A percentile compares a stretch with the other conserved stretches of the same genome.
phyloP scores from a whole-genome alignment of 2,113 vertebrate genomes.

The Ophthalmolycus amberensis region DNA sequence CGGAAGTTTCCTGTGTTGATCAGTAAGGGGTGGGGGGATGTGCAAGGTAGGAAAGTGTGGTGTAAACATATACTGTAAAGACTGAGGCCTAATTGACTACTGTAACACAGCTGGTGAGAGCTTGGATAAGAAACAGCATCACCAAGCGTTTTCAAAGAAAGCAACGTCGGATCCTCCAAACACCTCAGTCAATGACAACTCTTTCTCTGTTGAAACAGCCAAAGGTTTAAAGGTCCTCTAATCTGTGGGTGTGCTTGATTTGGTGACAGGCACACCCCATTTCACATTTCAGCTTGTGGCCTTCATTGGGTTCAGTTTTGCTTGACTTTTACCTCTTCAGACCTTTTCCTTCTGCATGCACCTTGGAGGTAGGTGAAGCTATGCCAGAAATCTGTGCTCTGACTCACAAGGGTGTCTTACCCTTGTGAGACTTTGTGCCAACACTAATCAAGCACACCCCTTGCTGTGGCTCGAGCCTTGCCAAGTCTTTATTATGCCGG shows the following conservation, averaged over 20 bases:
- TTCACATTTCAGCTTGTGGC: neutral
- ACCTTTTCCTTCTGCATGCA: neutral
- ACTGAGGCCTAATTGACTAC: neutral
- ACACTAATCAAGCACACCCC: neutral
- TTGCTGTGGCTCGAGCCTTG: neutral
- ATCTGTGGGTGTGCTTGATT: neutral
- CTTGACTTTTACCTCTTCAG: too few relatives aligned
- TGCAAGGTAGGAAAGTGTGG: neutral
- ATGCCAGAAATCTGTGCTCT: neutral
- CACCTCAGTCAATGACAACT: neutral
- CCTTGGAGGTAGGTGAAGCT: neutral
- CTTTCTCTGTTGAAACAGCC: neutral
- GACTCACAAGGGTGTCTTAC: neutral
- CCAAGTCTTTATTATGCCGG: neutral
- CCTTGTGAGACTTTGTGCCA: neutral
- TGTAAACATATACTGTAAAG: slow-evolving; percentile 1
- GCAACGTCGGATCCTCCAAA: neutral
- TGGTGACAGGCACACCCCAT: neutral
- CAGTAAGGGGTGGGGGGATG: neutral
- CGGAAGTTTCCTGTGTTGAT: slow-evolving; percentile 40
- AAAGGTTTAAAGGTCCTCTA: neutral
- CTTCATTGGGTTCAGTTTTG: neutral
- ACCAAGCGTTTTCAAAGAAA: neutral
- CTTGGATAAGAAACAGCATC: neutral
- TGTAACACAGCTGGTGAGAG: neutral